A percentile compares a stretch with the other conserved stretches of the same genome.
Conservation (phyloP, 1,140 invertebrate genomes). For the Eubasilissa regina region DNA sequence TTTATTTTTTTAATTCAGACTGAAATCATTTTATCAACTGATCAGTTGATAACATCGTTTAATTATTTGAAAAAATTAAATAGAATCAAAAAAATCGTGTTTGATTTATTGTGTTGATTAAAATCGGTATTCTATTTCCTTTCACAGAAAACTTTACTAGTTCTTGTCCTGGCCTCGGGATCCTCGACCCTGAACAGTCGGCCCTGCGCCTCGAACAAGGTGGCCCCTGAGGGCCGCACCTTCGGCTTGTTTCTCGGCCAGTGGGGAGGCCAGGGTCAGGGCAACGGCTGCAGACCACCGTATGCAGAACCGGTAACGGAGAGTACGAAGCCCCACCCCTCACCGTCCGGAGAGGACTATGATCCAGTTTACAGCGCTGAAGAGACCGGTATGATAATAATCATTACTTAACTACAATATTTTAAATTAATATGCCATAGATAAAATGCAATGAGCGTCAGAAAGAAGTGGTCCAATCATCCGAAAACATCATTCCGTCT, state of each 20-base stretch:
- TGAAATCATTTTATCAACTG: too few species aligned
- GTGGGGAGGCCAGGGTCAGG: neutral
- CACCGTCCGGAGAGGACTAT: slow-evolving; percentile 35
- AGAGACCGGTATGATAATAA: slow-evolving; percentile 33
- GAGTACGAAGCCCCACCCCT: neutral
- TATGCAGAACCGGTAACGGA: neutral
- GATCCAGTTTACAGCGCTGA: slow-evolving; percentile 56
- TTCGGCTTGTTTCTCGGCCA: slow-evolving; percentile 46
- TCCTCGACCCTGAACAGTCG: neutral
- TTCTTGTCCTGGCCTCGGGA: neutral
- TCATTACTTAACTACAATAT: neutral
- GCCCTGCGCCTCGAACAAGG: slow-evolving; percentile 23
- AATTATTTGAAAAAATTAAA: too few species aligned
- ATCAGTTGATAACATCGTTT: too few species aligned
- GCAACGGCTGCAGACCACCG: slow-evolving; percentile 10
- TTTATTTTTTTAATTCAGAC: too few species aligned
- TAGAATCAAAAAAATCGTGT: too few species aligned
- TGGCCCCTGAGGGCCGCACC: slow-evolving; percentile 44
- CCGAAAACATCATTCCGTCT: too few species aligned
- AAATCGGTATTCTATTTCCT: neutral
- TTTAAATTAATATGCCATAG: too few species aligned
- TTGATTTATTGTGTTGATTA: too few species aligned
- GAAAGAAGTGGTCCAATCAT: too few species aligned
- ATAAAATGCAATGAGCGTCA: too few species aligned
- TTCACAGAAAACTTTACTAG: neutral